A percentile compares a stretch with the other conserved stretches of the same genome.
Conservation (phyloP, 2,888 invertebrate species). For the Odontomyia ornata region DNA sequence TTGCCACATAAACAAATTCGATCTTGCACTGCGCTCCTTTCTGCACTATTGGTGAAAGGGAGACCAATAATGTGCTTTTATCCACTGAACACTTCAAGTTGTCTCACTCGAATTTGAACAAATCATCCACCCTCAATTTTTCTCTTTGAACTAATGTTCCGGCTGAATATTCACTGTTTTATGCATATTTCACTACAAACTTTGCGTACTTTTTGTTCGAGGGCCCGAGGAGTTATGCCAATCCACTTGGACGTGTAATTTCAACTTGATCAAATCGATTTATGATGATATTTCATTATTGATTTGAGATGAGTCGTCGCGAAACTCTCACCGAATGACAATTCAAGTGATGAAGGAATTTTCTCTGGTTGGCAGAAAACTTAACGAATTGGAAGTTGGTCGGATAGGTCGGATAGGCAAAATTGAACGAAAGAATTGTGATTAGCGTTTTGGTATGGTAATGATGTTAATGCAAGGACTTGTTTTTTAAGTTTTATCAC, state of each 20-base stretch:
- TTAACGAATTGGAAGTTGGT: no score
- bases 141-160: neutral
- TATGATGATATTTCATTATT: conserved; percentile 33
- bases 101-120: conserved; percentile 16
- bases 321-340: conserved; percentile 33
- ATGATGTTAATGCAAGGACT: no score
- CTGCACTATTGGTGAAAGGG: neutral
- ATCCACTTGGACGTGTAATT: neutral
- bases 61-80: neutral
- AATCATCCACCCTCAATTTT: conserved; percentile 39
- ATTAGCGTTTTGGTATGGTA: no score
- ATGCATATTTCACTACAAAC: neutral
- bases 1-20: conserved; percentile 41
- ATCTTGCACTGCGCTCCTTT: neutral
- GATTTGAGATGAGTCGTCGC: conserved; percentile 28
- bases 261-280: conserved; percentile 16
- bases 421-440: no score
- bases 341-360: conserved; percentile 24
- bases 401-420: no score
- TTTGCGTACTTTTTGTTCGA: neutral
- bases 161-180: neutral
- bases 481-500: no score
- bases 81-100: neutral
- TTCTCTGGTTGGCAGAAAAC: neutral
- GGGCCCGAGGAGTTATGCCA: neutral